A percentile compares a stretch with the other conserved stretches of the same genome.
Conservation (phyloP, 2,797 vertebrate genomes). For the Lithobates sylvaticus region DNA sequence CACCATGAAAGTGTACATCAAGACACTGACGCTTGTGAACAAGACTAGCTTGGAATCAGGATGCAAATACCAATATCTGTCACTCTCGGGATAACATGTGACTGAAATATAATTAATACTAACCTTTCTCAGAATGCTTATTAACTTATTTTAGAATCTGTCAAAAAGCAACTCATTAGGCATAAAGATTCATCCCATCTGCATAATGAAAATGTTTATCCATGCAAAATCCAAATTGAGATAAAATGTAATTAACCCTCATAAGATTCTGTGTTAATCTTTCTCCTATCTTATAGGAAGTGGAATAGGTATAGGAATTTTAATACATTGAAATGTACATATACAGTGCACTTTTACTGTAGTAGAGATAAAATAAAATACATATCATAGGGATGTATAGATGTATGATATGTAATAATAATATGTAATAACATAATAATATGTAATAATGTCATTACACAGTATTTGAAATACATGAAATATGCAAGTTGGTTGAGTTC, state of each 20-base stretch:
- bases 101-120: conserved; percentile 62
- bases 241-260: conserved; percentile 44
- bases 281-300: not conserved
- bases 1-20: conserved; percentile 55
- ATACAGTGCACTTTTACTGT: no score
- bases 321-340: not conserved
- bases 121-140: conserved; percentile 62
- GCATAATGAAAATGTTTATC: conserved; percentile 63
- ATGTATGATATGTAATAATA: no score
- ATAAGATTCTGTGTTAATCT: conserved; percentile 14
- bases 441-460: no score
- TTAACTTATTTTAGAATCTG: conserved; percentile 63
- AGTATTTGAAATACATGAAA: no score
- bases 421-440: no score
- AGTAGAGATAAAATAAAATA: no score
- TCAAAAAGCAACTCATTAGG: conserved; percentile 62
- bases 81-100: conserved; percentile 59
- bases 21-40: conserved; percentile 28
- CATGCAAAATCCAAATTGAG: conserved; percentile 55
- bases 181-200: conserved; percentile 60
- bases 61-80: conserved; percentile 58
- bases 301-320: not conserved
- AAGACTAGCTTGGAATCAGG: conserved; percentile 51
- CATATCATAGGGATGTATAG: no score
- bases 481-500: no score